These are phyloP conservation scores for Sceloporus undulatus DNA, from an alignment of 2,113 vertebrate genomes.

Conservation along the genomic window DNA sequence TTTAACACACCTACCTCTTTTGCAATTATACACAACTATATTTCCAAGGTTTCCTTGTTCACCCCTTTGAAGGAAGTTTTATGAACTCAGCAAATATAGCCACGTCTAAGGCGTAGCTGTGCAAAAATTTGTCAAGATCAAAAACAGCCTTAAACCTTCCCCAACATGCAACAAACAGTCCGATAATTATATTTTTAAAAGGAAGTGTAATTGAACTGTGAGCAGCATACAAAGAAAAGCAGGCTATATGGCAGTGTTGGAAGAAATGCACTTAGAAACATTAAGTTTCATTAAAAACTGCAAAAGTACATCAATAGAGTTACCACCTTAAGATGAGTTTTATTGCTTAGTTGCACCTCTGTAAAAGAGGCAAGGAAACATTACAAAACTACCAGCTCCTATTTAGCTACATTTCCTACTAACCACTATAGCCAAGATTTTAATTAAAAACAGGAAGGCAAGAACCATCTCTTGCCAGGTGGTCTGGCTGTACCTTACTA, in stretches of 20 bases:
- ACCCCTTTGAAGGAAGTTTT: neutral
- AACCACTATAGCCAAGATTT: conserved; percentile 19
- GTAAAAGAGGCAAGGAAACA: conserved; percentile 7
- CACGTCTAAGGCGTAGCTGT: neutral
- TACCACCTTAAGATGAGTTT: neutral
- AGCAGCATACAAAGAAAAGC: neutral
- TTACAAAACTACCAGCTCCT: conserved; percentile 2
- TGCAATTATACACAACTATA: neutral
- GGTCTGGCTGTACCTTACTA: conserved; percentile 9
- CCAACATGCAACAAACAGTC: neutral
- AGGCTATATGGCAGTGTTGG: neutral
- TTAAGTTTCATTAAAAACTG: neutral
- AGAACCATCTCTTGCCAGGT: conserved; percentile 10
- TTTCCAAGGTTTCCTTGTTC: neutral
- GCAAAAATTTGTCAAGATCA: neutral
- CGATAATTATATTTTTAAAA: neutral
- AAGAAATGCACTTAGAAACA: neutral
- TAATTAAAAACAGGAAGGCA: conserved; percentile 34
- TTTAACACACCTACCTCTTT: neutral
- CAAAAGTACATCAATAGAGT: neutral
- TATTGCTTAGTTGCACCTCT: neutral
- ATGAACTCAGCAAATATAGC: neutral
- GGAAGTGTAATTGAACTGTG: neutral
- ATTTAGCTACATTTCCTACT: conserved; percentile 21
- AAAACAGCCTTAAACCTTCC: neutral